Percentiles rank a stretch among this genome's conserved stretches.
Conservation (phyloP, 1,140 invertebrate genomes). For the Meloidogyne hapla region DNA sequence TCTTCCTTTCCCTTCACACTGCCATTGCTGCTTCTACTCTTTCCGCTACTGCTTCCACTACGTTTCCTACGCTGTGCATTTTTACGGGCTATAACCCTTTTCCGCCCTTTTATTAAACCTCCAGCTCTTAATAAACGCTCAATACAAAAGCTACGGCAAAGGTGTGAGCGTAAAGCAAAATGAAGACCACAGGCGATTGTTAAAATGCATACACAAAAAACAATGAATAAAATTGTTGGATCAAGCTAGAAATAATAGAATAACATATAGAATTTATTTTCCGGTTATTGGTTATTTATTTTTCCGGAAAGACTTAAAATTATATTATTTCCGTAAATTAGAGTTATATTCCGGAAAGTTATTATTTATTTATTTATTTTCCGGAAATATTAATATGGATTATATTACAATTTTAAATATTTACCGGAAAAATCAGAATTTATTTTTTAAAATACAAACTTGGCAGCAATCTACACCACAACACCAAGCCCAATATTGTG, state of each 20-base stretch:
- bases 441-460: neutral
- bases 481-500: constrained; percentile 26
- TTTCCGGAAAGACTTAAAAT: neutral
- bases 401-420: neutral
- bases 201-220: neutral
- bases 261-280: neutral
- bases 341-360: neutral
- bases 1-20: neutral
- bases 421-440: neutral
- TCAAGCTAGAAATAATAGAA: constrained; percentile 11
- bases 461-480: constrained; percentile 26
- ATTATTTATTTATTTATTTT: neutral
- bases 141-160: constrained; percentile 11
- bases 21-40: neutral
- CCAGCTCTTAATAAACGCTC: constrained; percentile 4
- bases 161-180: constrained; percentile 1
- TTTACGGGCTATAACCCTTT: constrained; percentile 6
- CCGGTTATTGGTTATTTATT: too few species aligned
- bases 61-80: constrained; percentile 21
- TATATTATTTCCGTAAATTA: neutral
- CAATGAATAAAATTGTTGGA: constrained; percentile 17
- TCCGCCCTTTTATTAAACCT: neutral
- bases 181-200: constrained; percentile 9
- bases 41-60: neutral
- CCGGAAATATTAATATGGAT: neutral